Evolutionary conservation across 37 sponge, comb jelly and placozoan genomes (phyloP).

Genomic region (Cladorhizidae sp.): DNA sequence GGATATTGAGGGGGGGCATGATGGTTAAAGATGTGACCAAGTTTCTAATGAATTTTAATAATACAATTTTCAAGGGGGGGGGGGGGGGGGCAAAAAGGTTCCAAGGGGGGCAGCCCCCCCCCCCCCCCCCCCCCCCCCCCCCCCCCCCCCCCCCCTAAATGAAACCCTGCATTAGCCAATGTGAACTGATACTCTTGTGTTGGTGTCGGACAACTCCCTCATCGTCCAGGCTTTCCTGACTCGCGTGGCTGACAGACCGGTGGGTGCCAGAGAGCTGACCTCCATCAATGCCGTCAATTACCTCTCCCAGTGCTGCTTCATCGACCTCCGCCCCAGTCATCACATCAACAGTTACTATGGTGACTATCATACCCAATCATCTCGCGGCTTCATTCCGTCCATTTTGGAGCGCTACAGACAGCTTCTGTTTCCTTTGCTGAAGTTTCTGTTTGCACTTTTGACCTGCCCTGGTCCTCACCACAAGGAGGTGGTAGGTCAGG

Average conservation of each 20-base stretch:
- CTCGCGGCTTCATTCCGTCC: conserved; percentile 64
- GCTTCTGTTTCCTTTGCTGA: conserved; percentile 73
- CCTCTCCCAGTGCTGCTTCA: conserved; percentile 78
- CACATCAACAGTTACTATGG: conserved; percentile 23
- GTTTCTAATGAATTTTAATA: too few relatives aligned
- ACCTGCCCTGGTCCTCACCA: conserved; percentile 67
- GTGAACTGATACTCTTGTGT: too few relatives aligned
- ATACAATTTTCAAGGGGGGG: too few relatives aligned
- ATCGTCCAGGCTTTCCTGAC: conserved; percentile 82
- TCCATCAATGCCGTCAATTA: conserved; percentile 37
- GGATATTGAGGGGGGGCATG: too few relatives aligned
- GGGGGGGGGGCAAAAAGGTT: too few relatives aligned
- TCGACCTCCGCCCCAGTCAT: conserved; percentile 65
- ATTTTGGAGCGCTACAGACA: conserved; percentile 72
- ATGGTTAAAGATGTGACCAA: too few relatives aligned
- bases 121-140: too few relatives aligned
- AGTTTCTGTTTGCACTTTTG: conserved; percentile 57
- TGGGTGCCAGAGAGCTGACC: conserved; percentile 74
- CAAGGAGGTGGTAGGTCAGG: conserved; percentile 67
- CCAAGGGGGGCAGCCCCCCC: too few relatives aligned
- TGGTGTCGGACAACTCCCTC: too few relatives aligned
- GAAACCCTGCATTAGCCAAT: too few relatives aligned
- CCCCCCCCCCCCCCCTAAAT: too few relatives aligned
- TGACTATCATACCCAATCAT: background rate
- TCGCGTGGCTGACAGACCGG: conserved; percentile 59